Conservation (phyloP, 2,797 vertebrate genomes). For the Acanthis flammea region DNA sequence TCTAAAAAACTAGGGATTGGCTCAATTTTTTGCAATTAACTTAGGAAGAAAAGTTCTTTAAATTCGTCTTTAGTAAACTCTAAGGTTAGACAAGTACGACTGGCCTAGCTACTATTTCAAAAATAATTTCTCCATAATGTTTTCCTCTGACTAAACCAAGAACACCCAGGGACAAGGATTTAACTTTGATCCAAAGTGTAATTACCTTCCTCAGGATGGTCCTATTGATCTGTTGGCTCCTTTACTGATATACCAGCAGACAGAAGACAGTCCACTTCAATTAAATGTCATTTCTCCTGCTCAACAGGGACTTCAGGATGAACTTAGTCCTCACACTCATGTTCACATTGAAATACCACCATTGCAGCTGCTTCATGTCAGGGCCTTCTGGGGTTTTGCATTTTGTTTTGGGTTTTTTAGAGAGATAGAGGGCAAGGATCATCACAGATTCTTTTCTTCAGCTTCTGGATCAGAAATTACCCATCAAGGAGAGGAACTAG, state of each 20-base stretch:
- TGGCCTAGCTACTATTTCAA: background rate
- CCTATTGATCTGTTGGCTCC: background rate
- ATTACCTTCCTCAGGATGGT: background rate
- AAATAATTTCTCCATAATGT: background rate
- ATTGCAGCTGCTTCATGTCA: background rate
- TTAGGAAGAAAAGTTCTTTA: background rate
- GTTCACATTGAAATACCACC: background rate
- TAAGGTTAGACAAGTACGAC: background rate
- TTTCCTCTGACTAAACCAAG: background rate
- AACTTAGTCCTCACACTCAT: background rate
- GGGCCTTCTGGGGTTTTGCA: background rate
- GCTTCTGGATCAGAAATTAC: background rate
- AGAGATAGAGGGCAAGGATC: rapidly evolving
- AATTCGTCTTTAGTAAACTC: background rate
- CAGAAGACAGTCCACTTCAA: background rate
- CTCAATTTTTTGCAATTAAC: background rate
- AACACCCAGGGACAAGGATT: background rate
- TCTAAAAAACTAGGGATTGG: background rate
- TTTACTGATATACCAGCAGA: background rate
- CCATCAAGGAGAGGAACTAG: background rate
- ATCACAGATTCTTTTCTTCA: background rate
- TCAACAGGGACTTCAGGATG: background rate
- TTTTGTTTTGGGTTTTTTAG: background rate
- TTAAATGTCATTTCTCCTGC: background rate
- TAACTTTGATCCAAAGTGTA: background rate